A percentile compares a stretch with the other conserved stretches of the same genome.
Conservation (phyloP, 2,888 invertebrate species). For the Stegana nigrithorax region DNA sequence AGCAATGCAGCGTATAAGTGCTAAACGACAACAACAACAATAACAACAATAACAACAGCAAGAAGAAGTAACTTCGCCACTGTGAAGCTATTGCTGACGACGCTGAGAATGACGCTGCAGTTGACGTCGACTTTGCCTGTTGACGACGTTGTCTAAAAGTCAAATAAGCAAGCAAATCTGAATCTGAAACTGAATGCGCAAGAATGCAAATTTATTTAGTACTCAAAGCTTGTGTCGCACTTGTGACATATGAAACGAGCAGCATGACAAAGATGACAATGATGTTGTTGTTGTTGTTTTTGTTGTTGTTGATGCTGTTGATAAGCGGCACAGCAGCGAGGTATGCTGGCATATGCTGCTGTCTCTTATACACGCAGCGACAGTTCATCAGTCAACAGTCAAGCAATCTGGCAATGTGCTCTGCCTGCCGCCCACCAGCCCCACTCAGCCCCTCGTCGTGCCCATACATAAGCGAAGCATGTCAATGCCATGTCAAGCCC, state of each 20-base stretch:
- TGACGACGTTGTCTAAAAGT: background rate
- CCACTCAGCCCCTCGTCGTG: background rate
- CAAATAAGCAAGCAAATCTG: background rate
- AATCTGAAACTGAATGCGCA: too few species aligned
- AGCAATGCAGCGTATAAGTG: background rate
- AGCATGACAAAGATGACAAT: too few species aligned
- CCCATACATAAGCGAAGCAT: background rate
- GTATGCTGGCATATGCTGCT: background rate
- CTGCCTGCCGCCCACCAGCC: too few species aligned
- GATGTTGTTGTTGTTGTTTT: too few species aligned
- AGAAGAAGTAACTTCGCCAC: too few species aligned
- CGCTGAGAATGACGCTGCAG: too few species aligned
- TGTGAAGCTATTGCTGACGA: too few species aligned
- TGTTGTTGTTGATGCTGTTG: too few species aligned
- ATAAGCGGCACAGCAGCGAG: background rate
- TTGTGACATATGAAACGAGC: too few species aligned
- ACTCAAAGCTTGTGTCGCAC: constrained; percentile 4
- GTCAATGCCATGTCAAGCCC: constrained; percentile 19
- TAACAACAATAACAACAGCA: background rate
- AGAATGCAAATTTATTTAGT: constrained; percentile 6
- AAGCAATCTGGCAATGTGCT: too few species aligned
- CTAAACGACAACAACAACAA: background rate
- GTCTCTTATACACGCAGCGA: too few species aligned
- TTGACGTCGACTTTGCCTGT: too few species aligned
- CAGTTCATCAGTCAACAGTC: background rate